Percentiles rank a stretch among this genome's conserved stretches.
Evolutionary conservation across 2,888 invertebrate species (phyloP).

Genomic region (Seladonia tumulorum): DNA sequence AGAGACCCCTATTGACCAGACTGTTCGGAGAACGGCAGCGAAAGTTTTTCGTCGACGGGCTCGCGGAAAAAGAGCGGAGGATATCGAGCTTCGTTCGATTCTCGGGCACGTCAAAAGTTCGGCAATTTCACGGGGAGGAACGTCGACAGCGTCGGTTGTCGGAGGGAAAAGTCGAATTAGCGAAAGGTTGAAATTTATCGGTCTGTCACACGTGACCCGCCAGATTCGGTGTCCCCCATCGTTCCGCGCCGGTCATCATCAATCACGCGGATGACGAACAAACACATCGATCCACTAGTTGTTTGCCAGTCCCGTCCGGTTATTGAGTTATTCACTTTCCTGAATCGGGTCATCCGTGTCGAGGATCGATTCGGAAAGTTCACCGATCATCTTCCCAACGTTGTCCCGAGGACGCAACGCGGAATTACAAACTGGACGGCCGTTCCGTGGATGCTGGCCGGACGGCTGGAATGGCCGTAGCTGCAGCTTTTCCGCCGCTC

Average conservation of each 20-base stretch:
- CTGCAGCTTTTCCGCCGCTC: not conserved
- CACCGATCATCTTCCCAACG: constrained; percentile 20
- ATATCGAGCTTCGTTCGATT: not conserved
- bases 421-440: not conserved
- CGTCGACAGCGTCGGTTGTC: constrained; percentile 2
- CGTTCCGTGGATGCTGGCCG: not conserved
- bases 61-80: not conserved
- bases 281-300: constrained; percentile 58
- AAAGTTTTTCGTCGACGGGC: not conserved
- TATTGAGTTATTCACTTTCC: constrained; percentile 64
- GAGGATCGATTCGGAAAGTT: constrained; percentile 49
- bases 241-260: constrained; percentile 55
- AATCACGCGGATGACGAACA: constrained; percentile 65
- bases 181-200: constrained; percentile 49
- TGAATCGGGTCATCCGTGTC: constrained; percentile 53
- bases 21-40: not conserved
- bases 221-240: constrained; percentile 46
- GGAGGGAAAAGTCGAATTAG: constrained; percentile 46
- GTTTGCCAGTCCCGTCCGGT: constrained; percentile 56
- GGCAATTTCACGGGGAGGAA: constrained; percentile 25
- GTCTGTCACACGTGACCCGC: constrained; percentile 45
- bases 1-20: not conserved
- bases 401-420: constrained; percentile 3
- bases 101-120: constrained; percentile 23
- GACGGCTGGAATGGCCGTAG: not conserved